A percentile compares a stretch with the other conserved stretches of the same genome.
Evolutionary conservation across 2,888 invertebrate genomes (phyloP).

Genomic region (Micoletzkya japonica): DNA sequence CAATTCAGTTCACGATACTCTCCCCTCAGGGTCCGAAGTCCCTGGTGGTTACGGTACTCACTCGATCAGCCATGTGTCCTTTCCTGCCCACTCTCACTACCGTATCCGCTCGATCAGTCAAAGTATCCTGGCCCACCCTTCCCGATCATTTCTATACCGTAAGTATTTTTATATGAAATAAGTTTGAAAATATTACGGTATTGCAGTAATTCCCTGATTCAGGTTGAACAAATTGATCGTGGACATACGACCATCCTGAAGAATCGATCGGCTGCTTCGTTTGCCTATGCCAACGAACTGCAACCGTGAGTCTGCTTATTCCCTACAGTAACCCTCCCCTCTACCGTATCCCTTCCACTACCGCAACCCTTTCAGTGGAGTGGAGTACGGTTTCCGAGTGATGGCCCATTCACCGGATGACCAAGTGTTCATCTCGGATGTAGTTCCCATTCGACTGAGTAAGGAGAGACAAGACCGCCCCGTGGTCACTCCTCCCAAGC

Average conservation of each 20-base stretch:
- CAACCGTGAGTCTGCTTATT: conserved; percentile 21
- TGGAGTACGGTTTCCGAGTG: conserved; percentile 52
- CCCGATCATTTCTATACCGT: conserved; percentile 34
- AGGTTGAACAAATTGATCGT: conserved; percentile 7
- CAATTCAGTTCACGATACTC: conserved; percentile 6
- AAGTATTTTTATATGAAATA: background rate
- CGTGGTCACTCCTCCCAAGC: too few species aligned
- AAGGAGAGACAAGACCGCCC: too few species aligned
- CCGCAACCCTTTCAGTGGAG: background rate
- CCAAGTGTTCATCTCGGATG: conserved; percentile 32
- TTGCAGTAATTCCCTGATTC: background rate
- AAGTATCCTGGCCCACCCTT: conserved; percentile 34
- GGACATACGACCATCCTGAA: conserved; percentile 1
- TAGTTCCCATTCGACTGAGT: too few species aligned
- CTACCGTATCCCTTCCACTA: background rate
- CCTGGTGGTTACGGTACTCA: background rate
- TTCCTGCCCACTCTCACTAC: conserved; percentile 5
- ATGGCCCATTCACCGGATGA: conserved; percentile 31
- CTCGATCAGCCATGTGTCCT: background rate
- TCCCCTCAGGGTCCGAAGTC: background rate
- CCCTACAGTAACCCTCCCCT: background rate
- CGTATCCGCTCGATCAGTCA: conserved; percentile 28
- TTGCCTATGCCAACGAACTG: conserved; percentile 28
- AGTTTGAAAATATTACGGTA: background rate
- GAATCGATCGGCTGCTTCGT: conserved; percentile 7